Percentiles rank a stretch among this genome's conserved stretches.
Conservation (phyloP, 2,113 vertebrate genomes). For the Lampris incognitus region DNA sequence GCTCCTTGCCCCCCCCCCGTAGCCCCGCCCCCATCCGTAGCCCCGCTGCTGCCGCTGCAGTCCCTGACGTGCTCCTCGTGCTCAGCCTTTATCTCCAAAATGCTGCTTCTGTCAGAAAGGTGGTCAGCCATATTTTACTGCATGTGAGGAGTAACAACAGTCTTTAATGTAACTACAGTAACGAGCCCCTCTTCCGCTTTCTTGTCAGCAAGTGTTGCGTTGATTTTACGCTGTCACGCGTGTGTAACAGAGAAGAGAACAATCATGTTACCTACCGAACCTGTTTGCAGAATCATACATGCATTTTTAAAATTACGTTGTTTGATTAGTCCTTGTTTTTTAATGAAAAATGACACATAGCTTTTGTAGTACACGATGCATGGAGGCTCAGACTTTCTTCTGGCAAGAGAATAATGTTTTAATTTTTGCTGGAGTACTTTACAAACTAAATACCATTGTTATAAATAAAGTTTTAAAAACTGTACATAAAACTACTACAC, state of each 20-base stretch:
- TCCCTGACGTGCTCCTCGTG: slow-evolving; percentile 70
- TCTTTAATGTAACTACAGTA: slow-evolving; percentile 66
- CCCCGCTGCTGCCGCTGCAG: slow-evolving; percentile 78
- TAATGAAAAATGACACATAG: slow-evolving; percentile 74
- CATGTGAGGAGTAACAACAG: slow-evolving; percentile 71
- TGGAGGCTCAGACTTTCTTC: slow-evolving; percentile 83
- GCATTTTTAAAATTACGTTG: slow-evolving; percentile 71
- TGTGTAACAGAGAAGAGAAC: slow-evolving; percentile 73
- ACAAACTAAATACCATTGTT: slow-evolving; percentile 96
- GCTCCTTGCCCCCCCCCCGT: slow-evolving; percentile 31
- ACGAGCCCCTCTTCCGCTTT: slow-evolving; percentile 69
- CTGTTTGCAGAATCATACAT: slow-evolving; percentile 78
- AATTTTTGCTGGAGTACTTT: slow-evolving; percentile 96
- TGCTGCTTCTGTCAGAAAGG: slow-evolving; percentile 79
- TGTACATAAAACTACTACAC: slow-evolving; percentile 64
- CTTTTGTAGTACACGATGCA: slow-evolving; percentile 86
- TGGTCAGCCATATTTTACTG: slow-evolving; percentile 78
- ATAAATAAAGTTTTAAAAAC: slow-evolving; percentile 89
- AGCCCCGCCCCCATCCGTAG: slow-evolving; percentile 39
- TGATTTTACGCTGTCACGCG: slow-evolving; percentile 58
- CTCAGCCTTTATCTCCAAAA: slow-evolving; percentile 74
- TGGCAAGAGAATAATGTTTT: slow-evolving; percentile 89
- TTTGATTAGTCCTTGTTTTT: slow-evolving; percentile 58
- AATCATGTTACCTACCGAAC: slow-evolving; percentile 77
- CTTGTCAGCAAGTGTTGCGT: slow-evolving; percentile 64